Conservation (phyloP, 2,888 invertebrate species). For the Meteorus cinctellus region DNA sequence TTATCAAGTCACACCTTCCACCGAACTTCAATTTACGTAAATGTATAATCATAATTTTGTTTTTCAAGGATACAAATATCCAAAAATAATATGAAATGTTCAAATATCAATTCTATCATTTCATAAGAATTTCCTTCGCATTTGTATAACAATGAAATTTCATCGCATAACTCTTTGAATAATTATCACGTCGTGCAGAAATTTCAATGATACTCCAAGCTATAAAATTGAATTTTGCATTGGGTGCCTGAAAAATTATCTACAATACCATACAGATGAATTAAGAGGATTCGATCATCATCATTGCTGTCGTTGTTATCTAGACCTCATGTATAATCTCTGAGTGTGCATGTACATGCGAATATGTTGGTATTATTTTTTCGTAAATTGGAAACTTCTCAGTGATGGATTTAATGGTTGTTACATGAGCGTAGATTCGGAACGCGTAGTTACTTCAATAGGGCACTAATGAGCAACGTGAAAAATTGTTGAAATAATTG, state of each 20-base stretch:
- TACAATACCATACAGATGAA: slow-evolving; percentile 19
- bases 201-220: no score
- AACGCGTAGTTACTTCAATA: slow-evolving; percentile 27
- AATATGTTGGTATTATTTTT: slow-evolving; percentile 30
- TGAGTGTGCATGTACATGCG: background rate
- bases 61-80: no score
- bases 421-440: slow-evolving; percentile 27
- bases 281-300: background rate
- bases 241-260: slow-evolving; percentile 37
- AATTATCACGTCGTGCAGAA: no score
- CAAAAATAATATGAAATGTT: no score
- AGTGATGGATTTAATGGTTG: slow-evolving; percentile 30
- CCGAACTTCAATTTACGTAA: no score
- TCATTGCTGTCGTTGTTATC: background rate
- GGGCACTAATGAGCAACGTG: slow-evolving; percentile 38
- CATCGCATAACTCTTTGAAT: no score
- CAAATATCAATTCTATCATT: no score
- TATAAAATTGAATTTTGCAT: no score
- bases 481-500: slow-evolving; percentile 57
- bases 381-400: slow-evolving; percentile 30
- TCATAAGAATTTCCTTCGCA: no score
- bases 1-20: background rate
- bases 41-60: no score
- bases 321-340: background rate
- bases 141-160: no score